Evolutionary conservation across 2,113 vertebrate species (phyloP), one percentile per base, ranked within the genome.

Genomic region (Scophthalmus maximus): DNA sequence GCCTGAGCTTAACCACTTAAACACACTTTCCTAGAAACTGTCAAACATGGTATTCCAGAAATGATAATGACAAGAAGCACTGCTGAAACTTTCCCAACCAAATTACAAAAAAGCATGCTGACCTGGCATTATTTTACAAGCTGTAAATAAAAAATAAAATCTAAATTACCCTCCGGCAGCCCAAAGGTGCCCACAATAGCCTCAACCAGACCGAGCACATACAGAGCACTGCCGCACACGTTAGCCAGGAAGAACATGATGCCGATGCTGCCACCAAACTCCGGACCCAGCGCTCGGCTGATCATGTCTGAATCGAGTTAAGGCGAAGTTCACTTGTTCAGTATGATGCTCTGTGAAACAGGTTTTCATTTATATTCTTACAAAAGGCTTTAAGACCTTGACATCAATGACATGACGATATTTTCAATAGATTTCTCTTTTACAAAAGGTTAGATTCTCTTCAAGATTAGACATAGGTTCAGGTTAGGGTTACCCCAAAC

Each of bases 221-320:
- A 97, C 15, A 98, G 94, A 52, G 96, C 96, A 26, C 96, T 94
- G 79, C 94, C 95, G 0, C 95, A 96, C 61, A 97, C 95, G 0
- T 98, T 98, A 58, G 95, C 96, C 56, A 97, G 82, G 83, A 97
- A 97, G 90, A 97, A 98, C 96, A 98, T 96, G 85, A 98, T 94
- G 2, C 96, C 96, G 0, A 98, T 96, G 59, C 96, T 97, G 68
- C 96, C 96, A 0, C 96, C 96, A 0, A 98, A 96, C 87, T 98
- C 96, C 0, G 96, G 96, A 1, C 96, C 96, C 73, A 97, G 50
- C 0, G 96, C 96, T 66, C 96, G 92, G 83, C 96, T 97, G 87
- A 97, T 97, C 96, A 97, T 97, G 78, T 97, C 96, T 97, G 86
- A 61, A 22, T 3, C 20, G 0, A 0, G 87, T 93, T 83, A 94